Base-by-base conservation (phyloP, 1,140 invertebrate species). In the Parasteatoda tepidariorum region DNA sequence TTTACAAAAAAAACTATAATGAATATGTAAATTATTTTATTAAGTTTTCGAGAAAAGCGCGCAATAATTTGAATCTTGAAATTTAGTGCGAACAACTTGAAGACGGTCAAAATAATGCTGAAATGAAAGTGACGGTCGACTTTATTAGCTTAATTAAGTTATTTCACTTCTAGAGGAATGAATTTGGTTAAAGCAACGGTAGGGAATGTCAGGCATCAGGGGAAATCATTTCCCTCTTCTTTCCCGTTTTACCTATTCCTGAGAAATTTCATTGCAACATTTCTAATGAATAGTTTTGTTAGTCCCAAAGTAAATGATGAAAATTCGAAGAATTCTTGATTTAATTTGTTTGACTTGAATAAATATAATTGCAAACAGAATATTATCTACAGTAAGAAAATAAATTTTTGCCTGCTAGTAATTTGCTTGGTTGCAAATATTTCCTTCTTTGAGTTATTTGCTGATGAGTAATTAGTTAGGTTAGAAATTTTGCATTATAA, bases 141-240 rank as follows among this genome's bases (percentile, higher is more conserved):
- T 59, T 78, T 78, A 78, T 78, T 78, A 78, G 61, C 61, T 78
- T 78, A 78, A 78, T 78, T 78, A 66, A 78, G 61, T 78, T 66
- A 66, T n/a, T 41, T 33, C 38, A 26, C 38, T 48, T 38, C 28
- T 9, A 15, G 18, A 61, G n/a, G 13, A 33, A 34, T 28, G 31
- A 31, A 26, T 24, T 18, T 22, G 30, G 70, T 2, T 15, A 55
- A n/a, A 48, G 48, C 24, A 33, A n/a, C 18, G 38, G 70, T 41
- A 22, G 18, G 9, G 38, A 48, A 9, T n/a, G 13, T 61, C 22
- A 2, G 18, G 59, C 57, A 75, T 41, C 74, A 5, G 54, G 74
- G 74, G 74, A 78, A 78, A 66, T 78, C 38, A 66, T 66, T 33
- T 34, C 74, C 66, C 66, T 31, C 74, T 78, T 78, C 74, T 78